Base-by-base conservation (phyloP, 2,797 vertebrate genomes). In the Philypnodon macrostomus region DNA sequence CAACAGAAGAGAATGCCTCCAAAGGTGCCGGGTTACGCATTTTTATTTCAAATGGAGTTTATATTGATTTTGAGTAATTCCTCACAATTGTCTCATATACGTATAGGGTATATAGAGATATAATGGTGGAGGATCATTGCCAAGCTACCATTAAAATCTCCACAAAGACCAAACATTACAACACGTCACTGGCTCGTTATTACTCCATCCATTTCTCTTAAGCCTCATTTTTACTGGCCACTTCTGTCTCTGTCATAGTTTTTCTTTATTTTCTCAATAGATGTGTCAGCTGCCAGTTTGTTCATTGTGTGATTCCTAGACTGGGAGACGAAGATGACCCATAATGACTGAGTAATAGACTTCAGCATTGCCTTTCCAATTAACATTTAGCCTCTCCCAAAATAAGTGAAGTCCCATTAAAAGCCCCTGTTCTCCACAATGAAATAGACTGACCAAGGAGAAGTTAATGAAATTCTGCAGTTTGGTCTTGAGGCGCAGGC, bases 401-500 rank as follows among this genome's bases (percentile, higher is more conserved):
- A 85, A 84, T 75, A 79, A 80, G 63, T 64, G 31, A 58, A 67
- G 52, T 74, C 58, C 48, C 62, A 73, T 75, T 82, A 3, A 41
- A 75, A 74, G 74, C 50, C 46, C 27, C 64, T 17, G 64, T 83
- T 77, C 73, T 80, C 47, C 61, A 47, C 58, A 24, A 17, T 57
- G 73, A 75, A 78, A 73, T 75, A 42, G 58, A 68, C 56, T 67
- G 74, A 67, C 68, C 56, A n/a, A n/a, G 44, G 53, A 62, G 61
- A 65, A 82, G 73, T 86, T 84, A 83, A 87, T 85, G 72, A 83
- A 87, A 80, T 77, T 58, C 68, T 47, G 54, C 75, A 55, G 71
- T 68, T n/a, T 41, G 69, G 70, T 82, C 58, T 71, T 48, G 54
- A 58, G 63, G n/a, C n/a, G n/a, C n/a, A n/a, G n/a, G 40, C 34